phyloP scores from a whole-genome alignment of 2,113 vertebrate species.

The Pipra filicauda region DNA sequence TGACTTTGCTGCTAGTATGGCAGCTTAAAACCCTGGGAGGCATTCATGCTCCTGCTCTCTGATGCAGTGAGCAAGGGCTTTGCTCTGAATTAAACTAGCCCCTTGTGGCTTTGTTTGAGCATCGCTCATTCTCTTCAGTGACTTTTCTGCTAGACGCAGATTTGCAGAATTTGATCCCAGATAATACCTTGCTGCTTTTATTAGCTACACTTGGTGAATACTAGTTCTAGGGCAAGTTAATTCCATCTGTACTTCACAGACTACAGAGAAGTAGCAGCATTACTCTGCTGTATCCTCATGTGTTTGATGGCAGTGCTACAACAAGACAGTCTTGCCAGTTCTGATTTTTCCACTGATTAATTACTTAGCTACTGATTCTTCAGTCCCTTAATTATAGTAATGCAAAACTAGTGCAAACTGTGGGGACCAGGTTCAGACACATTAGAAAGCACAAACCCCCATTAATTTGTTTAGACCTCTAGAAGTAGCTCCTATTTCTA shows the following conservation, averaged over 20 bases:
- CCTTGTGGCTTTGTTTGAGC: background rate
- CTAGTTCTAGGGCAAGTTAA: background rate
- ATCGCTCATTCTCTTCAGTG: rapidly evolving
- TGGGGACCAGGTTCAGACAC: background rate
- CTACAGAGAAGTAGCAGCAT: background rate
- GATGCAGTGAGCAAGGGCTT: background rate
- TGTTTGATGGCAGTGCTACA: background rate
- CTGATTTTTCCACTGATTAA: background rate
- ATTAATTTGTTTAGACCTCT: background rate
- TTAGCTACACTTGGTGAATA: background rate
- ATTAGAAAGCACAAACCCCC: background rate
- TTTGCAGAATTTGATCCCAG: background rate
- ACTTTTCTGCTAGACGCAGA: background rate
- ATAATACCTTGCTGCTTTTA: background rate
- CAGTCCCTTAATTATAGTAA: background rate
- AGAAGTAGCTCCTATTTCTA: background rate
- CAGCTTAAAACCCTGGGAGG: background rate
- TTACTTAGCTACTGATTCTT: background rate
- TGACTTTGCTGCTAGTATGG: background rate
- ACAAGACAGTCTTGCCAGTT: background rate
- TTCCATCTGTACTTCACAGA: background rate
- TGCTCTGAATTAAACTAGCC: background rate
- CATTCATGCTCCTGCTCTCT: background rate
- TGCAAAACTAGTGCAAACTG: background rate
- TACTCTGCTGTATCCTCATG: background rate